A percentile compares a stretch with the other conserved stretches of the same genome.
Evolutionary conservation across 2,797 vertebrate genomes (phyloP).

Genomic region (Sparus aurata): DNA sequence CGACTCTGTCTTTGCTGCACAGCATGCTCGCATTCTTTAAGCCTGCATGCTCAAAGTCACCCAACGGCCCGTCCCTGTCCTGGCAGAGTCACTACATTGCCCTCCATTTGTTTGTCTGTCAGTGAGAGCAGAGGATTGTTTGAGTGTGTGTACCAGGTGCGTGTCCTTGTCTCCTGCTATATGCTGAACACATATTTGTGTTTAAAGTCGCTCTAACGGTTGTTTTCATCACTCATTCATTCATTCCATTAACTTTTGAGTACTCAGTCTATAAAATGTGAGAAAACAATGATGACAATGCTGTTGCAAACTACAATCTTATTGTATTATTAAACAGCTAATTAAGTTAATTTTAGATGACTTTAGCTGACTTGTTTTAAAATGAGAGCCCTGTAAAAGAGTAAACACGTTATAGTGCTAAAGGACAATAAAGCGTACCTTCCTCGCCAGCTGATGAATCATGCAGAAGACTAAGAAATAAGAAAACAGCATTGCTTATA

Average conservation of each 20-base stretch:
- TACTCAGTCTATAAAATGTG: neutral
- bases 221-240: constrained; percentile 1
- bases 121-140: constrained; percentile 32
- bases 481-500: neutral
- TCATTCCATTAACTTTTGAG: neutral
- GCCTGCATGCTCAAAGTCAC: constrained; percentile 47
- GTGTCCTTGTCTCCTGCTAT: neutral
- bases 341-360: constrained; percentile 9
- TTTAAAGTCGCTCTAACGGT: neutral
- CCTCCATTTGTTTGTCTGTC: constrained; percentile 49
- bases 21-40: constrained; percentile 65
- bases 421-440: neutral
- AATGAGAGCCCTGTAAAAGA: neutral
- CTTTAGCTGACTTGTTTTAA: neutral
- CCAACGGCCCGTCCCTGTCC: constrained; percentile 33
- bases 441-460: neutral
- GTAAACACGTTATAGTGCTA: neutral
- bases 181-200: constrained; percentile 2
- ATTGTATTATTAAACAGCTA: too few species aligned
- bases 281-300: neutral
- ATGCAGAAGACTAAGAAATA: neutral
- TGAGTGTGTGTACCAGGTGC: constrained; percentile 46
- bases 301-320: neutral
- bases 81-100: constrained; percentile 15
- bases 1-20: constrained; percentile 61